Conservation (phyloP, 2,113 vertebrate genomes). For the Edolisoma coerulescens region DNA sequence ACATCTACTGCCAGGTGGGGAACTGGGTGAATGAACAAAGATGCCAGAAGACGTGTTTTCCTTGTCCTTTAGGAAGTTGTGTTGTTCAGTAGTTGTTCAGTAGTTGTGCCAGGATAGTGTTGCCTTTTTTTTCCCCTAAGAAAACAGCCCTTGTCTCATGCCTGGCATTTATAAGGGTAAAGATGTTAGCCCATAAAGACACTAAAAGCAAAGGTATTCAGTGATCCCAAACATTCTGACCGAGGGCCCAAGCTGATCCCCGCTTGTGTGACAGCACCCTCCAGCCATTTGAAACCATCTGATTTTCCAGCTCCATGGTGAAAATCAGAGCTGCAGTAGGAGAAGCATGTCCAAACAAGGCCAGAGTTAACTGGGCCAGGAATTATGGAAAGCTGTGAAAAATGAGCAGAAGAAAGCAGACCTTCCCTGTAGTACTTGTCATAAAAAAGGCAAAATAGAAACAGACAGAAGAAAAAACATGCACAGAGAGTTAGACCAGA, state of each 20-base stretch:
- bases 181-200: not conserved
- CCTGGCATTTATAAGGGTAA: not conserved
- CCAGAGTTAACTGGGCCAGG: not conserved
- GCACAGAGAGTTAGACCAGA: not conserved
- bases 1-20: not conserved
- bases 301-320: not conserved
- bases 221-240: not conserved
- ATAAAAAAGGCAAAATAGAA: not conserved
- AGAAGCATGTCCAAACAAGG: not conserved
- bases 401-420: not conserved
- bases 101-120: not conserved
- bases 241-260: not conserved
- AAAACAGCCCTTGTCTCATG: not conserved
- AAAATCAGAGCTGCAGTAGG: not conserved
- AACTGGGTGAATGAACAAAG: not conserved
- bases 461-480: not conserved
- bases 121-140: not conserved
- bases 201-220: not conserved
- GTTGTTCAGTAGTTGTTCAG: not conserved
- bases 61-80: not conserved
- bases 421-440: not conserved
- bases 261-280: not conserved
- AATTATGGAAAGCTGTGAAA: not conserved
- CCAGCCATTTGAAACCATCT: not conserved
- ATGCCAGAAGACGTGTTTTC: not conserved